Evolutionary conservation across 2,888 invertebrate species (phyloP).

Genomic region (Drosophila pullipes): DNA sequence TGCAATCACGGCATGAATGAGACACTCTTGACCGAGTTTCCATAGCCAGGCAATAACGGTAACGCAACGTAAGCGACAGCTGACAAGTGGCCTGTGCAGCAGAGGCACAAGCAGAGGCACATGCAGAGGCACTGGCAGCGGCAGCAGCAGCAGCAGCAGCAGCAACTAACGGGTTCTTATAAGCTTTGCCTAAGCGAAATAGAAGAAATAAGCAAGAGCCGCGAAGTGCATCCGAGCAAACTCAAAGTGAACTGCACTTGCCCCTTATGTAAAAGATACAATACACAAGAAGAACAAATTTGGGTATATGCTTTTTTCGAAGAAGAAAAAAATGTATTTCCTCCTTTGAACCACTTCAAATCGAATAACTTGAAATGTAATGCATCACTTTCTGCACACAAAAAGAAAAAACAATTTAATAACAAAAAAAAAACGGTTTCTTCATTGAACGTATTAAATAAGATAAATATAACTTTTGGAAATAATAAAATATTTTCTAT

Average conservation of each 20-base stretch:
- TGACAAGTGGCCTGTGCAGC: conserved; percentile 61
- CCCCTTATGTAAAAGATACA: not conserved
- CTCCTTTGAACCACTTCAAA: not conserved
- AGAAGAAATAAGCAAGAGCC: conserved; percentile 32
- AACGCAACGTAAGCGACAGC: conserved; percentile 77
- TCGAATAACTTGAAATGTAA: not conserved
- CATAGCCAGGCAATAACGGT: conserved; percentile 81
- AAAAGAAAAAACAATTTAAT: not conserved
- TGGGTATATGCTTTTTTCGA: rapidly evolving
- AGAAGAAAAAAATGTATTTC: not conserved
- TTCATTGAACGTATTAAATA: not conserved
- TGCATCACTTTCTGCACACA: not conserved
- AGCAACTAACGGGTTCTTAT: conserved; percentile 68
- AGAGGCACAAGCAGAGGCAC: conserved; percentile 4
- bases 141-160: conserved; percentile 8
- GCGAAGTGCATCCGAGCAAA: conserved; percentile 22
- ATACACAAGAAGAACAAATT: not conserved
- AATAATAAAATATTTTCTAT: no score
- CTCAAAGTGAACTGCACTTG: conserved; percentile 26
- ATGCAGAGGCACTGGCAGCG: not conserved
- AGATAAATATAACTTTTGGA: not conserved
- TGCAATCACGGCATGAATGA: conserved; percentile 84
- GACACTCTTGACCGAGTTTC: conserved; percentile 85
- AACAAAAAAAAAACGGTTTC: rapidly evolving
- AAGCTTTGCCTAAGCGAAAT: conserved; percentile 27